These are phyloP conservation scores for Crossocerus cetratus DNA, from an alignment of 2,888 invertebrate species.

Conservation along the genomic window DNA sequence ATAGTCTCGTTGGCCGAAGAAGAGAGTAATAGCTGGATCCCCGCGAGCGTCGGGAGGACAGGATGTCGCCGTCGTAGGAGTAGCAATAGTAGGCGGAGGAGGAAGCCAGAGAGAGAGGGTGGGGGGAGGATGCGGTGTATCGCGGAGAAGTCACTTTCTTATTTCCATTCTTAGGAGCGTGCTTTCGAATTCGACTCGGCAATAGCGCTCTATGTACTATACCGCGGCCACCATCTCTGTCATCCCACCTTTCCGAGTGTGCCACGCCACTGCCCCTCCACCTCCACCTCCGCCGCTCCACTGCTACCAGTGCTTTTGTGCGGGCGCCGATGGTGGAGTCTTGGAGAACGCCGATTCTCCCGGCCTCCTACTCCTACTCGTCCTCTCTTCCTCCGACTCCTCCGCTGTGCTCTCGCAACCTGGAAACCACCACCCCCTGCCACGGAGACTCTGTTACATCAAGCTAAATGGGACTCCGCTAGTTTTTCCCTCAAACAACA, in stretches of 20 bases:
- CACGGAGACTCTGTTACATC: no score
- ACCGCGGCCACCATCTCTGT: constrained; percentile 48
- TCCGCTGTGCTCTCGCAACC: no score
- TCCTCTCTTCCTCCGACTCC: background rate
- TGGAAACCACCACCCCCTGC: no score
- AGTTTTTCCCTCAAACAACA: no score
- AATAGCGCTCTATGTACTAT: constrained; percentile 26
- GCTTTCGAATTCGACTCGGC: constrained; percentile 55
- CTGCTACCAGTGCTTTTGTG: background rate
- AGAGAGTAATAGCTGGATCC: no score
- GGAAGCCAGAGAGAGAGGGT: background rate
- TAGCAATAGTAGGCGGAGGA: background rate
- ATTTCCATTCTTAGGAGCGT: constrained; percentile 53
- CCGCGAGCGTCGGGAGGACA: background rate
- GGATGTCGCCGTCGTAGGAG: background rate
- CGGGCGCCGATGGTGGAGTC: no score
- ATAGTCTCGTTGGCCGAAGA: no score
- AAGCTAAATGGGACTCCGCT: no score
- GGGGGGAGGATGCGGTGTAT: constrained; percentile 17
- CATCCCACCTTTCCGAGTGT: constrained; percentile 39
- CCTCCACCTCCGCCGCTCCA: background rate
- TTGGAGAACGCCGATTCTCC: no score
- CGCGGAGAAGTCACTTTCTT: constrained; percentile 56
- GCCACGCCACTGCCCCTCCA: background rate
- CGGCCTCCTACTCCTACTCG: background rate